These are phyloP conservation scores for Ennomos quercinarius DNA, from an alignment of 2,888 invertebrate species.

Conservation along the genomic window DNA sequence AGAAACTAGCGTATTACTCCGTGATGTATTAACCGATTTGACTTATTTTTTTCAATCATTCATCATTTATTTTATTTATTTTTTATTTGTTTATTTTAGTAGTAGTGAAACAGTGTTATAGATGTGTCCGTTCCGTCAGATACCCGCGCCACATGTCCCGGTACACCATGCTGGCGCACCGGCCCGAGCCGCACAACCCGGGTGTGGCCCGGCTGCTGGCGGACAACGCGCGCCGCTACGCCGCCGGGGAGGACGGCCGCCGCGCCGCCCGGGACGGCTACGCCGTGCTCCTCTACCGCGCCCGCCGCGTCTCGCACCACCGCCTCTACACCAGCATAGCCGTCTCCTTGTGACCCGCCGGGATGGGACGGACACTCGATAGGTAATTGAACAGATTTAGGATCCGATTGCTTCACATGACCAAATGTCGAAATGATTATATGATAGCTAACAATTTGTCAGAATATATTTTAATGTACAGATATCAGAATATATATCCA, in stretches of 20 bases:
- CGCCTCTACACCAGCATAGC: constrained; percentile 66
- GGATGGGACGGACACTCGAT: background rate
- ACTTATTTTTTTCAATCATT: no score
- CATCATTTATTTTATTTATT: no score
- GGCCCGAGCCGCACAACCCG: constrained; percentile 56
- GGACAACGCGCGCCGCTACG: constrained; percentile 43
- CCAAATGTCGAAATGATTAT: no score
- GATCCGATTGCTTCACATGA: no score
- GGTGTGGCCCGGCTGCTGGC: constrained; percentile 54
- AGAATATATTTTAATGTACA: no score
- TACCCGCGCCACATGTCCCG: constrained; percentile 67
- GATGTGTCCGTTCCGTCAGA: constrained; percentile 52
- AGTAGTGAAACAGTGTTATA: no score
- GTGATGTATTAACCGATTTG: no score
- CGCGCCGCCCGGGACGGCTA: constrained; percentile 45
- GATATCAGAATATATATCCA: no score
- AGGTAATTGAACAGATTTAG: no score
- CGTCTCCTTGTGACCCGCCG: constrained; percentile 55
- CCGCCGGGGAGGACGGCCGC: constrained; percentile 40
- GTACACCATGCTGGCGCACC: constrained; percentile 75
- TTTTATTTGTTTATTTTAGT: no score
- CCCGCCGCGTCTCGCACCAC: constrained; percentile 47
- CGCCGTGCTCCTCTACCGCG: constrained; percentile 44
- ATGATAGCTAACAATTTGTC: no score
- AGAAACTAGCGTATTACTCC: no score